These are phyloP conservation scores for Biston betularia DNA, from an alignment of 2,888 invertebrate species.

Conservation along the genomic window DNA sequence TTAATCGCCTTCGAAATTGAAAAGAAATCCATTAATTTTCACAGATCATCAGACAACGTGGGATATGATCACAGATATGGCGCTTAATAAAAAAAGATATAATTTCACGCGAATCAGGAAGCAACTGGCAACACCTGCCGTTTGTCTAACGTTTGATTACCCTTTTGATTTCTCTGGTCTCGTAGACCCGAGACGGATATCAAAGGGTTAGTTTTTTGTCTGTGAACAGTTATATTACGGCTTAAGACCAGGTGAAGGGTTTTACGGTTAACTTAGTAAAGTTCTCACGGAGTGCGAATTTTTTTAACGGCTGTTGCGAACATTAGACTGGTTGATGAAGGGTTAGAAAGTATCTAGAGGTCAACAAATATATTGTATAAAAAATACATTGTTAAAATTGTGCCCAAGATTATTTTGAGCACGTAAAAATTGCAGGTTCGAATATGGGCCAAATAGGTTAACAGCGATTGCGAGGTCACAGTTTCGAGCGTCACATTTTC, in stretches of 20 bases:
- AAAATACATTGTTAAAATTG: too few relatives aligned
- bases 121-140: slow-evolving; percentile 82
- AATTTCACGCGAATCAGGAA: slow-evolving; percentile 83
- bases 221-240: slow-evolving; percentile 77
- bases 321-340: slow-evolving; percentile 38
- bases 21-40: slow-evolving; percentile 74
- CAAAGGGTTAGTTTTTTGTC: slow-evolving; percentile 69
- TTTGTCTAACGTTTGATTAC: slow-evolving; percentile 71
- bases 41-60: slow-evolving; percentile 77
- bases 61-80: slow-evolving; percentile 65
- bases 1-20: slow-evolving; percentile 54
- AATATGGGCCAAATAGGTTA: too few relatives aligned
- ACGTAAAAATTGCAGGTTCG: too few relatives aligned
- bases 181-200: slow-evolving; percentile 61
- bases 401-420: too few relatives aligned
- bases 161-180: slow-evolving; percentile 54
- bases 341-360: slow-evolving; percentile 32
- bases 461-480: too few relatives aligned
- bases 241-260: slow-evolving; percentile 68
- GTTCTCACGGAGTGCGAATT: slow-evolving; percentile 71
- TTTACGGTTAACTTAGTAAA: slow-evolving; percentile 59
- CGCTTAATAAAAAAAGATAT: slow-evolving; percentile 60
- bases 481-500: too few relatives aligned
- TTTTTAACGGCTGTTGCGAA: slow-evolving; percentile 37
- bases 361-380: slow-evolving; percentile 17